Percentiles rank a stretch among this genome's conserved stretches.
These are phyloP conservation scores for Tetrax tetrax DNA, from an alignment of 2,113 vertebrate genomes.

Conservation along the genomic window DNA sequence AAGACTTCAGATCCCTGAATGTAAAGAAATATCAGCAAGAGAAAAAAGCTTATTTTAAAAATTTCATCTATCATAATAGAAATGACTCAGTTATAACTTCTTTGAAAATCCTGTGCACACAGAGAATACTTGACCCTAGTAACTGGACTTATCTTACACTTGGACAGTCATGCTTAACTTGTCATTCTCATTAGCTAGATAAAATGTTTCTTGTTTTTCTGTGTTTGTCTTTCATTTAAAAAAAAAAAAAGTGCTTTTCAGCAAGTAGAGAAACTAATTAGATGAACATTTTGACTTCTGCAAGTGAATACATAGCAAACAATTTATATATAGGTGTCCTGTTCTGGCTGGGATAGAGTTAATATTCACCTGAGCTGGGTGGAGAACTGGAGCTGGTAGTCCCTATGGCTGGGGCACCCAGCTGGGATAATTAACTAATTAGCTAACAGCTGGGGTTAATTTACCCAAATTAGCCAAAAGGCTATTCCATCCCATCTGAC, in stretches of 20 bases:
- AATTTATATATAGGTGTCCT: not conserved
- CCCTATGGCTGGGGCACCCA: too few relatives aligned
- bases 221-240: not conserved
- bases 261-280: not conserved
- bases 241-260: not conserved
- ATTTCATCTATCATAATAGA: not conserved
- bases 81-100: not conserved
- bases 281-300: not conserved
- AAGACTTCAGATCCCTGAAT: not conserved
- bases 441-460: too few relatives aligned
- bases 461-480: too few relatives aligned
- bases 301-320: not conserved
- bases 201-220: not conserved
- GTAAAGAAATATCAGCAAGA: not conserved
- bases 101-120: not conserved
- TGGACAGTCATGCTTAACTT: not conserved
- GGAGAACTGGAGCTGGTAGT: too few relatives aligned
- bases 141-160: conserved; percentile 8
- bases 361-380: too few relatives aligned
- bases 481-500: too few relatives aligned
- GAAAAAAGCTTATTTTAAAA: not conserved
- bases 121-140: not conserved
- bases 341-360: too few relatives aligned
- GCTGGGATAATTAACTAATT: too few relatives aligned
- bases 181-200: not conserved